Conservation (phyloP, 23 tunicate genomes). For the Halocynthia roretzi region DNA sequence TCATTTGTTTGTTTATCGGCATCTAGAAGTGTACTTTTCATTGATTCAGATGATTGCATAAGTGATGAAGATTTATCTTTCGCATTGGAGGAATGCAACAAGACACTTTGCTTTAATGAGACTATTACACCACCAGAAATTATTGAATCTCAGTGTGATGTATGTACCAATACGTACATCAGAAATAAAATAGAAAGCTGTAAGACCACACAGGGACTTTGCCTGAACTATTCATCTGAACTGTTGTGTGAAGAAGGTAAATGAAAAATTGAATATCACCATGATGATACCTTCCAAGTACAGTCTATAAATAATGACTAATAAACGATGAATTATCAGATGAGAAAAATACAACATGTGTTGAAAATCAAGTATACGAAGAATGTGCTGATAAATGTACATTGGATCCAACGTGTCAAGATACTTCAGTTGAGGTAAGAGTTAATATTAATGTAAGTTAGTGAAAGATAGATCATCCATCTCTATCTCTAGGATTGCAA, state of each 20-base stretch:
- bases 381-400: conserved; percentile 2
- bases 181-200: conserved; percentile 10
- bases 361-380: conserved; percentile 1
- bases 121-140: conserved; percentile 5
- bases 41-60: conserved; percentile 6
- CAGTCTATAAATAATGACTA: too few relatives aligned
- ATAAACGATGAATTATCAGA: too few relatives aligned
- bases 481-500: neutral
- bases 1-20: neutral
- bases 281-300: too few relatives aligned
- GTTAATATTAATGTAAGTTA: too few relatives aligned
- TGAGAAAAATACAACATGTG: neutral
- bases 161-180: conserved; percentile 11
- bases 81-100: conserved; percentile 10
- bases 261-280: too few relatives aligned
- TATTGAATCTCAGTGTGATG: neutral
- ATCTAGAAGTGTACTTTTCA: neutral
- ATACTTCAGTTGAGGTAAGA: neutral
- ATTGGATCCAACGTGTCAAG: neutral
- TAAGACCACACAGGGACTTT: conserved; percentile 1
- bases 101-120: conserved; percentile 2
- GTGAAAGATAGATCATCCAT: neutral
- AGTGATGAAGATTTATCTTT: neutral
- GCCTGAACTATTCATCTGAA: too few relatives aligned
- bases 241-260: too few relatives aligned